Percentiles rank a stretch among this genome's conserved stretches.
phyloP scores from a whole-genome alignment of 2,888 invertebrate genomes.

The Crioceris asparagi region DNA sequence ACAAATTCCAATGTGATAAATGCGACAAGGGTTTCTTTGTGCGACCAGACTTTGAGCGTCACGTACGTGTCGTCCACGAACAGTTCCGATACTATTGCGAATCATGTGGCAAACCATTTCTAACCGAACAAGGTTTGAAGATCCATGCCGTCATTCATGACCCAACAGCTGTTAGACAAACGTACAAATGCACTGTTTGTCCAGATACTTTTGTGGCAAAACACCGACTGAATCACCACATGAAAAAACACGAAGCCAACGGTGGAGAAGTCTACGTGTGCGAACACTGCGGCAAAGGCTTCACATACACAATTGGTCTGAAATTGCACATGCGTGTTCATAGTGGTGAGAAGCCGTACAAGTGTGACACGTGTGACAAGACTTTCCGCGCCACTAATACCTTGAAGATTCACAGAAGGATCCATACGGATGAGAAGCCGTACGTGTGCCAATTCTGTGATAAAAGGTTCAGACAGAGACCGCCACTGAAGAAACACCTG shows the following conservation, averaged over 20 bases:
- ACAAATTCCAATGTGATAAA: constrained; percentile 23
- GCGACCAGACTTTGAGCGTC: constrained; percentile 15
- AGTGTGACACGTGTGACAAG: constrained; percentile 26
- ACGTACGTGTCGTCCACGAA: constrained; percentile 21
- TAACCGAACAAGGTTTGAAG: constrained; percentile 17
- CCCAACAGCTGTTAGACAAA: constrained; percentile 16
- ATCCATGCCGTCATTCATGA: constrained; percentile 20
- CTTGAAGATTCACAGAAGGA: constrained; percentile 18
- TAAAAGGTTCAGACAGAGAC: constrained; percentile 14
- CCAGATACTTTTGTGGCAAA: constrained; percentile 13
- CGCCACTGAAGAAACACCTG: constrained; percentile 35
- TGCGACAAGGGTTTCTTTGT: constrained; percentile 22
- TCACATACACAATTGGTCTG: constrained; percentile 17
- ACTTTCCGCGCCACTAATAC: constrained; percentile 22
- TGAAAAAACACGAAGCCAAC: constrained; percentile 21
- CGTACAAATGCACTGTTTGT: constrained; percentile 20
- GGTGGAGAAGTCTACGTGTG: constrained; percentile 19
- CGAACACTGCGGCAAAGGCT: constrained; percentile 23
- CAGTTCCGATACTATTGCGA: constrained; percentile 20
- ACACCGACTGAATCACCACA: constrained; percentile 15
- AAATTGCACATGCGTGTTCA: constrained; percentile 23
- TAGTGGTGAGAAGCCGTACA: constrained; percentile 26
- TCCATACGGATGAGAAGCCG: constrained; percentile 19
- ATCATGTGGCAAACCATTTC: constrained; percentile 22
- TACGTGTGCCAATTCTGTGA: constrained; percentile 12